Evolutionary conservation across 2,888 invertebrate genomes (phyloP).

Genomic region (Chaetoderma sp.): DNA sequence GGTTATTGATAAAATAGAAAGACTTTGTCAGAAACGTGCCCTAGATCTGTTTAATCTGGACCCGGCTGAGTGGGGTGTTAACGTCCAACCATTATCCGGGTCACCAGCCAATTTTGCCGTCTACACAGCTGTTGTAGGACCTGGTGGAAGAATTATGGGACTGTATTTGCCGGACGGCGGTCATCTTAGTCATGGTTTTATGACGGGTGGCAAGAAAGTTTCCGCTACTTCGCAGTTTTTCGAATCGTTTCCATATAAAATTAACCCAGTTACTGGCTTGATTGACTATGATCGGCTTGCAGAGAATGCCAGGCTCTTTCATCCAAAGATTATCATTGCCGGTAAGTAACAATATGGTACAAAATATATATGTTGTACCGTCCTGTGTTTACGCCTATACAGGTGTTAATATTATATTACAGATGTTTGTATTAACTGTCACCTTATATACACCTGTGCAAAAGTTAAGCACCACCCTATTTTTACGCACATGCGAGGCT

Average conservation of each 20-base stretch:
- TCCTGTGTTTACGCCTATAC: too few relatives aligned
- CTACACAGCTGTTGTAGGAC: constrained; percentile 85
- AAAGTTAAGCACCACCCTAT: too few relatives aligned
- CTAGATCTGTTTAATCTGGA: constrained; percentile 85
- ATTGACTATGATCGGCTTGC: constrained; percentile 93
- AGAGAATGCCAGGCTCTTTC: constrained; percentile 85
- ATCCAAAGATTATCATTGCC: constrained; percentile 92
- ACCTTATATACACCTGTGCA: too few relatives aligned
- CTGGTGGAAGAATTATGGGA: constrained; percentile 96
- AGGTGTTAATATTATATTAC: too few relatives aligned
- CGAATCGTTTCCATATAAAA: constrained; percentile 98
- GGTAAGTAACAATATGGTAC: constrained; percentile 71
- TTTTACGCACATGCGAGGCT: too few relatives aligned
- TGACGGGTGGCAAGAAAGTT: constrained; percentile 89
- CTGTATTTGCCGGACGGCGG: constrained; percentile 97
- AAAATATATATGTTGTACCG: too few relatives aligned
- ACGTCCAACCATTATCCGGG: constrained; percentile 96
- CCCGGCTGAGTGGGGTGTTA: constrained; percentile 93
- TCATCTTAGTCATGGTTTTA: constrained; percentile 82
- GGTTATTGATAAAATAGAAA: constrained; percentile 92
- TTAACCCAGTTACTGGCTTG: constrained; percentile 81
- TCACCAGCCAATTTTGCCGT: constrained; percentile 98
- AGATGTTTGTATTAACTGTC: too few relatives aligned
- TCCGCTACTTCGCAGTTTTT: constrained; percentile 98
- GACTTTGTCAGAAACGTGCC: constrained; percentile 87